A percentile compares a stretch with the other conserved stretches of the same genome.
phyloP scores from a whole-genome alignment of 2,797 vertebrate species.

The Forpus xanthops region DNA sequence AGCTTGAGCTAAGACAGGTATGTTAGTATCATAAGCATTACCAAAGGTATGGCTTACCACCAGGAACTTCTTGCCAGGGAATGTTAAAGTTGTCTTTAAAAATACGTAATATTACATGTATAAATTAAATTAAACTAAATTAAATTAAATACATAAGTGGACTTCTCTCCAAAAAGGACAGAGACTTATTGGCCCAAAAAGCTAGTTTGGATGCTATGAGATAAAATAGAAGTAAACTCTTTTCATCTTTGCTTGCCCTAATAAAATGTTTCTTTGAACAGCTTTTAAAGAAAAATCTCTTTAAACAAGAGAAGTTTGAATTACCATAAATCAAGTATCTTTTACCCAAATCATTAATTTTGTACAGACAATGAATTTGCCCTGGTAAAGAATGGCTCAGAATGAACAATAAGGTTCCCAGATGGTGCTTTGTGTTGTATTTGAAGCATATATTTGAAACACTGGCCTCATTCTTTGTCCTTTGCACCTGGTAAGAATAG shows the following conservation, averaged over 20 bases:
- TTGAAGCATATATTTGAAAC: neutral
- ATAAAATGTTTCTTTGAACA: neutral
- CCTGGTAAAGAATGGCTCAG: neutral
- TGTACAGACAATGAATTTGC: neutral
- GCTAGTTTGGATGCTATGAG: neutral
- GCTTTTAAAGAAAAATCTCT: neutral
- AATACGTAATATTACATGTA: neutral
- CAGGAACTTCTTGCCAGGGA: neutral
- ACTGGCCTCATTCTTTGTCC: neutral
- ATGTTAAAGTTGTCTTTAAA: neutral
- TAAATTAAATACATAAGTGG: neutral
- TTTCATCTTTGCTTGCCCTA: neutral
- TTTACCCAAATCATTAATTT: neutral
- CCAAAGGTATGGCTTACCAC: neutral
- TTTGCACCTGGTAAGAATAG: neutral
- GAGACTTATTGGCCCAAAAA: neutral
- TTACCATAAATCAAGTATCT: neutral
- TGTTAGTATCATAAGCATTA: neutral
- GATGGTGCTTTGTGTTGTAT: neutral
- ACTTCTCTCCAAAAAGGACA: neutral
- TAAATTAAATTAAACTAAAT: neutral
- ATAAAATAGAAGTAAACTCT: neutral
- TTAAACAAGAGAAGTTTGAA: neutral
- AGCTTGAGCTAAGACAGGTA: neutral
- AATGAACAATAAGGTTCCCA: neutral